Percentiles rank a stretch among this genome's conserved stretches.
Evolutionary conservation across 2,888 invertebrate genomes (phyloP).

Genomic region (Nephrotoma appendiculata): DNA sequence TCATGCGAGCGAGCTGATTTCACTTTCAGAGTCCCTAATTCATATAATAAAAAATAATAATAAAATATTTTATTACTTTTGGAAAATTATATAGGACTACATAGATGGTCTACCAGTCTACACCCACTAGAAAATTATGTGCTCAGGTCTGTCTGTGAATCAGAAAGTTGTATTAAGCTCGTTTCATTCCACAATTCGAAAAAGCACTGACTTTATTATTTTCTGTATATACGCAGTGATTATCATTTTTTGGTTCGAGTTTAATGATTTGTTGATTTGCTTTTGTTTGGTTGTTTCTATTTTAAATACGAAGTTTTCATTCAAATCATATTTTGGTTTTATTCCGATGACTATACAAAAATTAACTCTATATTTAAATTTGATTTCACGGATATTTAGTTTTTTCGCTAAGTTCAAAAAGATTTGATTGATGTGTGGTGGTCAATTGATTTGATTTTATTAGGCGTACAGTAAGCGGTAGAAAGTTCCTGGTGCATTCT

Average conservation of each 20-base stretch:
- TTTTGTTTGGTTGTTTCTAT: neutral
- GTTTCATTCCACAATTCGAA: neutral
- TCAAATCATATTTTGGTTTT: neutral
- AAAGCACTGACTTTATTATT: neutral
- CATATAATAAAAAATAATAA: neutral
- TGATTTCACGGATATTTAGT: neutral
- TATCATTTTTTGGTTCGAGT: neutral
- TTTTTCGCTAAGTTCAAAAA: neutral
- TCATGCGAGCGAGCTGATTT: neutral
- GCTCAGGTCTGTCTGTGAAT: neutral
- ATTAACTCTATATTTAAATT: neutral
- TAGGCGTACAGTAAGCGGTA: too few species aligned
- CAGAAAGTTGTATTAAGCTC: neutral
- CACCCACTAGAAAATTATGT: neutral
- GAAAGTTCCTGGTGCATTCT: too few species aligned
- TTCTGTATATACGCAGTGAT: neutral
- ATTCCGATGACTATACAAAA: neutral
- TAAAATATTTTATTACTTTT: neutral
- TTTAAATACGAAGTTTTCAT: neutral
- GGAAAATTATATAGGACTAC: neutral
- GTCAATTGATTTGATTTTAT: neutral
- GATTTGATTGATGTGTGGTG: neutral
- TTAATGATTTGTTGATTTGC: neutral
- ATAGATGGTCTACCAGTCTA: neutral
- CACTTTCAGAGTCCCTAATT: neutral